Conservation (phyloP, 2,113 vertebrate species). For the Rhegmatorhina hoffmannsi region DNA sequence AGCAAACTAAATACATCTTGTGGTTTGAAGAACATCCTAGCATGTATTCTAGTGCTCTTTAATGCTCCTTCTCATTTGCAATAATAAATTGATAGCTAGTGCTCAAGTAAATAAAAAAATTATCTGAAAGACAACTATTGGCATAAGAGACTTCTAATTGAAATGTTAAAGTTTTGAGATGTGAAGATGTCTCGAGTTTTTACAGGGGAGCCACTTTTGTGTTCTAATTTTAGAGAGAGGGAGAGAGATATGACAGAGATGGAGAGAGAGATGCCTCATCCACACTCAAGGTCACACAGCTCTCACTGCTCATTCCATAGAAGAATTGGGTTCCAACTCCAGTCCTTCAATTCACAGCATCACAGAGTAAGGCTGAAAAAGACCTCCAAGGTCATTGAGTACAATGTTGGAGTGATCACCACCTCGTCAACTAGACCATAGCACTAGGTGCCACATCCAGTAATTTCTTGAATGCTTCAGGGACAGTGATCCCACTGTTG, state of each 20-base stretch:
- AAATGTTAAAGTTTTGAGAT: background rate
- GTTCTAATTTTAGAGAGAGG: background rate
- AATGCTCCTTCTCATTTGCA: background rate
- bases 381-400: too few species aligned
- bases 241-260: too few species aligned
- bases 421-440: background rate
- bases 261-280: background rate
- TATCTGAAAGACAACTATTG: background rate
- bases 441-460: background rate
- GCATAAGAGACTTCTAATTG: background rate
- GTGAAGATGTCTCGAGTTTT: background rate
- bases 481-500: background rate
- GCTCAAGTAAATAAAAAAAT: background rate
- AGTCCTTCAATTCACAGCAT: background rate
- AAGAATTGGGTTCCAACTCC: background rate
- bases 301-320: background rate
- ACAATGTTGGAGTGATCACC: background rate
- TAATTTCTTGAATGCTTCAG: background rate
- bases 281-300: background rate
- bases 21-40: background rate
- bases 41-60: background rate
- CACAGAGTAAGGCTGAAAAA: background rate
- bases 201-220: background rate
- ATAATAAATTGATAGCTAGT: background rate
- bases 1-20: conserved; percentile 3